A percentile compares a stretch with the other conserved stretches of the same genome.
phyloP scores from a whole-genome alignment of 2,113 vertebrate species.

The Ptyas mucosa region DNA sequence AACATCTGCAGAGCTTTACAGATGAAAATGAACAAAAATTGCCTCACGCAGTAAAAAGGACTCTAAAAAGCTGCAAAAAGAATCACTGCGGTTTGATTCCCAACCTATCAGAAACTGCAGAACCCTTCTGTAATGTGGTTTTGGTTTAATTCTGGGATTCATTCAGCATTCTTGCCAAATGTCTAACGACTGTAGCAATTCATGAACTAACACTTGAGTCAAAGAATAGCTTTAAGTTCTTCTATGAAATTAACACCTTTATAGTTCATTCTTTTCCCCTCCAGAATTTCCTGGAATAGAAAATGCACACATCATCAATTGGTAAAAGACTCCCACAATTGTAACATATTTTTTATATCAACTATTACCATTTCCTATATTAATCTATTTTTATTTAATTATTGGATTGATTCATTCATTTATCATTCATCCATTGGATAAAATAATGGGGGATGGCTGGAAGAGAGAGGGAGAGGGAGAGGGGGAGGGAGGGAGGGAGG shows the following conservation, averaged over 20 bases:
- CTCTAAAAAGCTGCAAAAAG: neutral
- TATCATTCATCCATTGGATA: neutral
- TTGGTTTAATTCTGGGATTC: neutral
- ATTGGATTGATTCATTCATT: neutral
- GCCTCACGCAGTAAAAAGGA: neutral
- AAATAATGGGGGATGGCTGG: neutral
- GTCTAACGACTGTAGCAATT: neutral
- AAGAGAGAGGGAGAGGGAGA: neutral
- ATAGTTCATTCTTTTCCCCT: slow-evolving; percentile 22
- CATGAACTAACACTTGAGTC: neutral
- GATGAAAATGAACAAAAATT: slow-evolving; percentile 13
- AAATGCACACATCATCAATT: neutral
- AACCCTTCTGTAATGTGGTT: neutral
- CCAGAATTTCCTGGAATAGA: neutral
- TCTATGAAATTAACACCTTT: slow-evolving; percentile 12
- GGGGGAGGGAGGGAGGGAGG: neutral
- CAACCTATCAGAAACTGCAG: neutral
- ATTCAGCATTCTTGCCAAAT: slow-evolving; percentile 11
- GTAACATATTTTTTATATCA: neutral
- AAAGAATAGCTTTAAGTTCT: slow-evolving; percentile 22
- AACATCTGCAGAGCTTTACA: neutral
- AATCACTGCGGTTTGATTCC: neutral
- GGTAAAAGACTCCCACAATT: neutral
- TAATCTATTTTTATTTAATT: neutral
- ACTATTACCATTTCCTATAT: neutral